Percentiles rank a stretch among this genome's conserved stretches.
Conservation (phyloP, 2,888 invertebrate species). For the Eulithis testata region DNA sequence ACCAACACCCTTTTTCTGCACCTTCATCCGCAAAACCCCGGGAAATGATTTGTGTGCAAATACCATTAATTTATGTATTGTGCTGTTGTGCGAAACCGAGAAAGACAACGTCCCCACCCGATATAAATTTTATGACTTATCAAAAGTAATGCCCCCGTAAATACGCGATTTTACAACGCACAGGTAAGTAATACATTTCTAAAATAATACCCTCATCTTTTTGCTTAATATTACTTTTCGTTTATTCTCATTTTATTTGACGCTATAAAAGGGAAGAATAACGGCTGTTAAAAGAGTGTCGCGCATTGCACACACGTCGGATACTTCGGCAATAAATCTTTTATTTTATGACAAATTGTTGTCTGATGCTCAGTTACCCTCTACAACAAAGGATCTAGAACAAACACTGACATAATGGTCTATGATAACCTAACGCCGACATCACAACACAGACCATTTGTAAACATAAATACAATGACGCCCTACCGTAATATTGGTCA, state of each 20-base stretch:
- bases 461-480: conserved; percentile 74
- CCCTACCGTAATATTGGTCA: conserved; percentile 65
- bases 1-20: conserved; percentile 50
- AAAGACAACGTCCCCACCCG: conserved; percentile 21
- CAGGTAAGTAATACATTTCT: conserved; percentile 61
- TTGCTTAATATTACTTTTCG: conserved; percentile 74
- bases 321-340: conserved; percentile 75
- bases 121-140: conserved; percentile 45
- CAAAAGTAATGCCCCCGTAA: conserved; percentile 57
- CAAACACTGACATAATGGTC: conserved; percentile 78
- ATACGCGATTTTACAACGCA: conserved; percentile 55
- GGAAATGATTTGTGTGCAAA: conserved; percentile 44
- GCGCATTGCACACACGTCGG: conserved; percentile 68
- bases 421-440: conserved; percentile 73
- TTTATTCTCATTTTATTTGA: conserved; percentile 78
- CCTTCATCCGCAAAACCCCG: conserved; percentile 49
- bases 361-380: conserved; percentile 68
- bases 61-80: conserved; percentile 29
- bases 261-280: conserved; percentile 79
- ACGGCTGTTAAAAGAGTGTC: conserved; percentile 76
- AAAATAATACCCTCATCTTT: conserved; percentile 70
- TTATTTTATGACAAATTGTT: conserved; percentile 84
- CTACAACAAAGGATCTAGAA: conserved; percentile 75
- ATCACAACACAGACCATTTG: conserved; percentile 67
- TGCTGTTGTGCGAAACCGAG: conserved; percentile 23